Evolutionary conservation across 2,113 vertebrate species (phyloP).

Genomic region (Microtus montanus): DNA sequence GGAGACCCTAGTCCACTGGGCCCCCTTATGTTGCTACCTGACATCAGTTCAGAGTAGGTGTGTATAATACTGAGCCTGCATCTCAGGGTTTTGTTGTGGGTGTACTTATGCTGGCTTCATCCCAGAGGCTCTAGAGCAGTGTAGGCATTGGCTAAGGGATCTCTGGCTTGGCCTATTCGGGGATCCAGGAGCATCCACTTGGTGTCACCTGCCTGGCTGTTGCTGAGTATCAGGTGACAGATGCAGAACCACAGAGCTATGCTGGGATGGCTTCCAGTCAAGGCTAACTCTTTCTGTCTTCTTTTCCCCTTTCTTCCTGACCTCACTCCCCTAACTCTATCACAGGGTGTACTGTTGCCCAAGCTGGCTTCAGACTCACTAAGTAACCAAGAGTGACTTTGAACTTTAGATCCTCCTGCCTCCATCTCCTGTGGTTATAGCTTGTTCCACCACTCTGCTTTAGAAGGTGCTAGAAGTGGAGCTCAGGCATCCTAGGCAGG

Average conservation of each 20-base stretch:
- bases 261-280: background rate
- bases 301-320: background rate
- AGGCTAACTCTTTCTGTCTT: background rate
- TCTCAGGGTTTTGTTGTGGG: background rate
- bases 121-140: background rate
- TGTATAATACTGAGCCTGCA: background rate
- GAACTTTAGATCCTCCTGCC: background rate
- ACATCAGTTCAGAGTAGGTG: rapidly evolving
- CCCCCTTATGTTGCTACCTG: rapidly evolving
- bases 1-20: background rate
- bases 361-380: background rate
- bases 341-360: background rate
- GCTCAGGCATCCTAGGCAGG: background rate
- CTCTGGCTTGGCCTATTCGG: background rate
- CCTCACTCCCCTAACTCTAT: background rate
- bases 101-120: rapidly evolving
- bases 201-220: background rate
- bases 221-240: background rate
- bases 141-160: background rate
- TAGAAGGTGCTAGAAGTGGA: background rate
- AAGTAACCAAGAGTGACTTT: background rate
- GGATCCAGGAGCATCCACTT: no score
- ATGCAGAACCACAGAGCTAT: background rate
- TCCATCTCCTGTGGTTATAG: background rate
- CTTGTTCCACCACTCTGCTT: background rate